Evolutionary conservation across 2,888 invertebrate genomes (phyloP).

Genomic region (Nesidiocoris tenuis): DNA sequence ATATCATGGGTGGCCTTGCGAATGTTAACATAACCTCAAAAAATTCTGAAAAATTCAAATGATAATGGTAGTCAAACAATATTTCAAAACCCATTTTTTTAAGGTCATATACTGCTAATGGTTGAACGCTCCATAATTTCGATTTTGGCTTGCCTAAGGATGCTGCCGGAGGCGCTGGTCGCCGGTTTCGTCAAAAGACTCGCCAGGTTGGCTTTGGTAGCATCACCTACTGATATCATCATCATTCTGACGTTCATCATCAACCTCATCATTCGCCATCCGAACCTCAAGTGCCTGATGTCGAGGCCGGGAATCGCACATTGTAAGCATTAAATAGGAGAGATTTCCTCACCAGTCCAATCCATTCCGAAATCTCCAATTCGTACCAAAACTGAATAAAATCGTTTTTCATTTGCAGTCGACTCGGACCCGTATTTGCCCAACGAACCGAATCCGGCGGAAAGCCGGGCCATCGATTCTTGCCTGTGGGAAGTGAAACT

Average conservation of each 20-base stretch:
- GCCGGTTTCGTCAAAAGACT: conserved; percentile 91
- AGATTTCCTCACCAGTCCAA: no score
- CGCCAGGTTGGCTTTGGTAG: conserved; percentile 77
- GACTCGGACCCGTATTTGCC: conserved; percentile 78
- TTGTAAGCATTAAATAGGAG: conserved; percentile 7
- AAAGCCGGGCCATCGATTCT: conserved; percentile 80
- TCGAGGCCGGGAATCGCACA: conserved; percentile 18
- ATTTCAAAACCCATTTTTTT: no score
- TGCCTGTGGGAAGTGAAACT: conserved; percentile 90
- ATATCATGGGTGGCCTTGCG: no score
- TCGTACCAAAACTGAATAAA: no score
- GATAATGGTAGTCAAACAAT: no score
- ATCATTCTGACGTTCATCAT: conserved; percentile 78
- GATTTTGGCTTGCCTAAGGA: no score
- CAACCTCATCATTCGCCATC: conserved; percentile 80
- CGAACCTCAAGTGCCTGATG: conserved; percentile 60
- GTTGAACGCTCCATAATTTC: no score
- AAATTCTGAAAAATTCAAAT: no score
- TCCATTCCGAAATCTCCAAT: no score
- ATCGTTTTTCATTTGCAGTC: conserved; percentile 53
- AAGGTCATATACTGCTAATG: no score
- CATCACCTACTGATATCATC: conserved; percentile 75
- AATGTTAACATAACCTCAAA: no score
- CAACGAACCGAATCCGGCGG: conserved; percentile 75
- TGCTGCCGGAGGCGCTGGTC: conserved; percentile 85